These are phyloP conservation scores for Limnephilus marmoratus DNA, from an alignment of 2,888 invertebrate species.

Conservation along the genomic window DNA sequence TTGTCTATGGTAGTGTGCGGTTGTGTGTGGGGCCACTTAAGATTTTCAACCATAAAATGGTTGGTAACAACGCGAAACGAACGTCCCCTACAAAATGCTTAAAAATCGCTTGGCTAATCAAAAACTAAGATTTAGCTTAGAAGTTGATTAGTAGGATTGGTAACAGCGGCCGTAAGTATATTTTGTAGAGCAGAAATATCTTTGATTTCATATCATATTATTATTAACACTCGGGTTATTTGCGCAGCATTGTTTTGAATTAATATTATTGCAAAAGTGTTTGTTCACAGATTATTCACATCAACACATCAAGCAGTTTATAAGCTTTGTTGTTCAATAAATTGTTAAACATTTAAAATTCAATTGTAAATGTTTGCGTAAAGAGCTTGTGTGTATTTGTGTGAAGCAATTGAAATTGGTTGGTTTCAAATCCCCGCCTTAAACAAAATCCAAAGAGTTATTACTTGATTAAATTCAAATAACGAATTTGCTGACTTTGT, in stretches of 20 bases:
- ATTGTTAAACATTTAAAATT: not conserved
- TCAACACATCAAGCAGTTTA: not conserved
- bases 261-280: not conserved
- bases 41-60: no score
- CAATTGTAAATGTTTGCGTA: not conserved
- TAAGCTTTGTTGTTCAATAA: not conserved
- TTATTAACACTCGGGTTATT: not conserved
- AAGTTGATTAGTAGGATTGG: no score
- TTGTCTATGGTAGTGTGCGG: no score
- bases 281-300: not conserved
- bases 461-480: not conserved
- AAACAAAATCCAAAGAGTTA: not conserved
- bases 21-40: no score
- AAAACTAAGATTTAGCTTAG: no score
- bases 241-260: not conserved
- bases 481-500: no score
- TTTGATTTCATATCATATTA: not conserved
- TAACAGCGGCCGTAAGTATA: no score
- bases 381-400: not conserved
- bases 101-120: no score
- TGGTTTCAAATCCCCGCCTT: no score
- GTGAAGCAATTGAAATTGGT: not conserved
- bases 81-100: no score
- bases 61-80: no score
- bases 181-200: not conserved